Evolutionary conservation across 2,888 invertebrate species (phyloP).

Genomic region (Eustalomyia histrio): DNA sequence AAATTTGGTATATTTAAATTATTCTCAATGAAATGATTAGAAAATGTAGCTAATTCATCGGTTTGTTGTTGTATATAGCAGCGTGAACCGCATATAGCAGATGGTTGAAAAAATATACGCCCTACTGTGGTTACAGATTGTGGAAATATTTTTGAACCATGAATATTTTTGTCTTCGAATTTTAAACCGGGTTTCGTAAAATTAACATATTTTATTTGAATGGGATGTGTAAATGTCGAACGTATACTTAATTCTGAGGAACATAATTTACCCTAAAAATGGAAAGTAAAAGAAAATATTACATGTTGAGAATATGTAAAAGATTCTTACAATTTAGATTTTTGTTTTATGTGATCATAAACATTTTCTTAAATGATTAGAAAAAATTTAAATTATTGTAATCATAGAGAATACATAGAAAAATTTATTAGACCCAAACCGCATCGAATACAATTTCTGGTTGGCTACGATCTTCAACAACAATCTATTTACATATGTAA

Average conservation of each 20-base stretch:
- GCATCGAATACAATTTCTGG: no score
- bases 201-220: constrained; percentile 83
- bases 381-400: no score
- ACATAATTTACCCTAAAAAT: constrained; percentile 86
- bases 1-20: constrained; percentile 70
- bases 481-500: no score
- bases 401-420: no score
- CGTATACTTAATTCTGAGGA: constrained; percentile 88
- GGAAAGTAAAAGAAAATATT: not conserved
- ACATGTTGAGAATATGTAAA: no score
- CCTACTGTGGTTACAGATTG: constrained; percentile 81
- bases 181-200: constrained; percentile 84
- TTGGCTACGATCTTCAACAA: no score
- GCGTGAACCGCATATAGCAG: constrained; percentile 83
- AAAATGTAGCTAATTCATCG: constrained; percentile 65
- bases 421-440: no score
- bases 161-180: constrained; percentile 80
- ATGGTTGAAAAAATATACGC: constrained; percentile 86
- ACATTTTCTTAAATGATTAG: no score
- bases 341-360: no score
- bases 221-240: constrained; percentile 88
- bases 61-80: constrained; percentile 73
- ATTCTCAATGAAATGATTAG: constrained; percentile 46
- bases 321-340: no score
- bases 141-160: constrained; percentile 79